phyloP scores from a whole-genome alignment of 2,888 invertebrate genomes.

The Alloscopus bannaensis region DNA sequence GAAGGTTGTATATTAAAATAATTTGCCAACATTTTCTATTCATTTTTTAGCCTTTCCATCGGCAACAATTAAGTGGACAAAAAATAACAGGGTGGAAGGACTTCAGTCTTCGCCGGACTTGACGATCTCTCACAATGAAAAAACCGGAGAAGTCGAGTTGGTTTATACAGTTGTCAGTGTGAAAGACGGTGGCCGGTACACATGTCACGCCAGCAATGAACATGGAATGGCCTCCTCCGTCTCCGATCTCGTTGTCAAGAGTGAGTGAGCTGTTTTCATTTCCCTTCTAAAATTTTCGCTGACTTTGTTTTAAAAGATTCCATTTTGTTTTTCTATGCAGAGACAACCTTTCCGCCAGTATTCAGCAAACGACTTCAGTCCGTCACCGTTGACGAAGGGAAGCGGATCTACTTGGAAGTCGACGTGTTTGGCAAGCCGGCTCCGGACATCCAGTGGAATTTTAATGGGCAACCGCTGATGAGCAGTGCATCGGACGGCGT shows the following conservation, averaged over 20 bases:
- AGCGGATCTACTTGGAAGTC: conserved; percentile 84
- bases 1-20: too few relatives aligned
- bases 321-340: conserved; percentile 77
- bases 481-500: conserved; percentile 71
- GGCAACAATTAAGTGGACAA: conserved; percentile 60
- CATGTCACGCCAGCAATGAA: conserved; percentile 85
- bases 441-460: conserved; percentile 84
- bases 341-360: conserved; percentile 87
- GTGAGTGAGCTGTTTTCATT: too few relatives aligned
- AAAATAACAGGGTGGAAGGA: conserved; percentile 47
- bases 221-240: conserved; percentile 85
- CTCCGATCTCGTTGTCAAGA: conserved; percentile 88
- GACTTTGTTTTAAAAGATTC: not conserved
- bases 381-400: conserved; percentile 83
- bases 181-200: conserved; percentile 86
- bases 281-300: not conserved
- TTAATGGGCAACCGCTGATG: conserved; percentile 81
- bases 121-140: conserved; percentile 52
- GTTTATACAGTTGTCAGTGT: conserved; percentile 81
- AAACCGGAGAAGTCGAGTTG: conserved; percentile 78
- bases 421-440: conserved; percentile 87
- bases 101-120: conserved; percentile 10
- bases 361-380: conserved; percentile 87
- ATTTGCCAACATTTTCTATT: not conserved
- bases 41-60: conserved; percentile 47